A percentile compares a stretch with the other conserved stretches of the same genome.
Conservation (phyloP, 2,113 vertebrate genomes). For the Herpailurus yagouaroundi region DNA sequence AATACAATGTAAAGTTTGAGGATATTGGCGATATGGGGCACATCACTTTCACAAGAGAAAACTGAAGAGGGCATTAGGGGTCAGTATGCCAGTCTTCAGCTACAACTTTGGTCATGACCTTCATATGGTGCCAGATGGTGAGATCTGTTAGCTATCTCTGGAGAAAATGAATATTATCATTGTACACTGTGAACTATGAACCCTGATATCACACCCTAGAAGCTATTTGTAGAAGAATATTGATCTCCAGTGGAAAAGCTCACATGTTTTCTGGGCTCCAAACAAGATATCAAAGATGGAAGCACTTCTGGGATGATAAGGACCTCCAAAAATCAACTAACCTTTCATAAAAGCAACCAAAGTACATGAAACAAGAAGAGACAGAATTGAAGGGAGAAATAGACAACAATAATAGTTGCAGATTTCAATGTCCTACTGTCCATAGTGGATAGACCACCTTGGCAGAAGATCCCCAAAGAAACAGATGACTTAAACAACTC, state of each 20-base stretch:
- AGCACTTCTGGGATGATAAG: background rate
- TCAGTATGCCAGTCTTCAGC: background rate
- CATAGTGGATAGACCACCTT: background rate
- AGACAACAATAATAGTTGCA: background rate
- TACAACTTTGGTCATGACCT: background rate
- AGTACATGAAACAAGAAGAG: background rate
- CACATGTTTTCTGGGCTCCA: background rate
- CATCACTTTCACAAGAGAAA: background rate
- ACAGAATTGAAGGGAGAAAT: background rate
- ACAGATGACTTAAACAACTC: background rate
- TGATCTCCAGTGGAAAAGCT: background rate
- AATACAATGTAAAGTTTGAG: background rate
- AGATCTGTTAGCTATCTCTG: background rate
- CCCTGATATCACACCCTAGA: background rate
- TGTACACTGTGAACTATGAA: background rate
- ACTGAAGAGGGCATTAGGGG: background rate
- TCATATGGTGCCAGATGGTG: background rate
- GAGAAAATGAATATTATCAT: background rate
- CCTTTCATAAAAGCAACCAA: background rate
- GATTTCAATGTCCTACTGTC: background rate
- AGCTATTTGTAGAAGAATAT: background rate
- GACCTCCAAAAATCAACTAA: background rate
- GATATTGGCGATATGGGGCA: background rate
- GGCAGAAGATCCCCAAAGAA: background rate
- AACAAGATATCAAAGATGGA: background rate